Evolutionary conservation across 2,888 invertebrate species (phyloP).

Genomic region (Volucella bombylans): DNA sequence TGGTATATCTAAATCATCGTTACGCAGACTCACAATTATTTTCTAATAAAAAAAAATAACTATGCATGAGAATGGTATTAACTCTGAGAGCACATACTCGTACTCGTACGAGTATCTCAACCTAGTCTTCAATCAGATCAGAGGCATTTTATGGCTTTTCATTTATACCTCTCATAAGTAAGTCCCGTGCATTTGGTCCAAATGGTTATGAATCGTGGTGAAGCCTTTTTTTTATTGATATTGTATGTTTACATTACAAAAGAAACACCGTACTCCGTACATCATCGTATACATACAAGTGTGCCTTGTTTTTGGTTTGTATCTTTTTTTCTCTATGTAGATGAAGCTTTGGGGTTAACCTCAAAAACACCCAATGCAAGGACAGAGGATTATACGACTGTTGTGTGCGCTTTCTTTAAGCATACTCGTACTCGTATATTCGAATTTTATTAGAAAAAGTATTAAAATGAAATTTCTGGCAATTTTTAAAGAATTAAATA

Average conservation of each 20-base stretch:
- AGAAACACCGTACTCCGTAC: constrained; percentile 6
- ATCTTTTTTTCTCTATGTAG: constrained; percentile 12
- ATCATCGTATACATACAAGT: not conserved
- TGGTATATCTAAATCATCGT: constrained; percentile 18
- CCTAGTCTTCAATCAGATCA: constrained; percentile 4
- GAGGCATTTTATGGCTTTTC: constrained; percentile 16
- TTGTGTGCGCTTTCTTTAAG: constrained; percentile 26
- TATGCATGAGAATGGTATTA: constrained; percentile 18
- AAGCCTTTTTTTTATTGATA: constrained; percentile 41
- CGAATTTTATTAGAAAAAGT: constrained; percentile 53
- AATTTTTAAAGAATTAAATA: constrained; percentile 59
- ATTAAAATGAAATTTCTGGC: constrained; percentile 51
- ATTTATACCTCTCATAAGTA: constrained; percentile 28
- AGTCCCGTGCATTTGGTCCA: constrained; percentile 8
- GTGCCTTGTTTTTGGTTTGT: not conserved
- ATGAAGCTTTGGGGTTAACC: constrained; percentile 41
- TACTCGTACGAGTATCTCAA: constrained; percentile 1
- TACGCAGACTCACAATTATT: constrained; percentile 22
- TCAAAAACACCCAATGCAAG: constrained; percentile 24
- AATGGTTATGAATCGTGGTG: constrained; percentile 4
- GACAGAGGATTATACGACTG: constrained; percentile 11
- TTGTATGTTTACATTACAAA: constrained; percentile 48
- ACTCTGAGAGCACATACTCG: not conserved
- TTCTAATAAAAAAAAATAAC: constrained; percentile 32
- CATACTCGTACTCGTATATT: not conserved